Evolutionary conservation across 2,888 invertebrate species (phyloP).

Genomic region (Drosophila austrosaltans): DNA sequence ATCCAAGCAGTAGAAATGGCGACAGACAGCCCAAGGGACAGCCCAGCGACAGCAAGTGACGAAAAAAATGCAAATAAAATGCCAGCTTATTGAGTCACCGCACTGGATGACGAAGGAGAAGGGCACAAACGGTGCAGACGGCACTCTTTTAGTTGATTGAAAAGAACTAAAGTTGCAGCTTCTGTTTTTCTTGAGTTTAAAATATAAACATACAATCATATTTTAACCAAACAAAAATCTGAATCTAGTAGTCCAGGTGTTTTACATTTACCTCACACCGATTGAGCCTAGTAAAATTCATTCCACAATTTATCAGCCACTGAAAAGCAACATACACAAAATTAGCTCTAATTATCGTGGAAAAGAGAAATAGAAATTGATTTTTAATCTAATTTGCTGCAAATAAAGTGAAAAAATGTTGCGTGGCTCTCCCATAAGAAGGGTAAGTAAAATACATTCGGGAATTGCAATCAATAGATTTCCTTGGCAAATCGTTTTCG

Average conservation of each 20-base stretch:
- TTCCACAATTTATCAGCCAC: neutral
- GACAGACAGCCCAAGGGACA: slow-evolving; percentile 39
- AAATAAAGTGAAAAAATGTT: neutral
- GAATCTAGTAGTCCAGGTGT: slow-evolving; percentile 33
- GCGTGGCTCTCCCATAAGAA: neutral
- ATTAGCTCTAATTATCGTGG: neutral
- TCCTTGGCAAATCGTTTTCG: neutral
- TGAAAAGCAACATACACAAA: neutral
- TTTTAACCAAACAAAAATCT: slow-evolving; percentile 25
- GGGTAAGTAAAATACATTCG: neutral
- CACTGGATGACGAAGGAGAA: slow-evolving; percentile 12
- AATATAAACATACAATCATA: slow-evolving; percentile 13
- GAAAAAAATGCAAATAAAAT: slow-evolving; percentile 76
- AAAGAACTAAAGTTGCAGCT: slow-evolving; percentile 66
- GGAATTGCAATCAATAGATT: too few species aligned
- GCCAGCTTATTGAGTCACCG: slow-evolving; percentile 70
- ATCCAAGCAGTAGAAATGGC: slow-evolving; percentile 53
- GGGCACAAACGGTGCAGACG: slow-evolving; percentile 12
- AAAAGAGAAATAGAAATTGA: neutral
- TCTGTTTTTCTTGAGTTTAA: slow-evolving; percentile 23
- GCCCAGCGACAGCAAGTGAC: slow-evolving; percentile 56
- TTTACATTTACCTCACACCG: slow-evolving; percentile 13
- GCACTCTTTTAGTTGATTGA: slow-evolving; percentile 71
- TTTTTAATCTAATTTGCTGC: neutral
- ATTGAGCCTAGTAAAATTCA: neutral